Conservation (phyloP, 1,140 invertebrate species). For the Monomorium pharaonis region DNA sequence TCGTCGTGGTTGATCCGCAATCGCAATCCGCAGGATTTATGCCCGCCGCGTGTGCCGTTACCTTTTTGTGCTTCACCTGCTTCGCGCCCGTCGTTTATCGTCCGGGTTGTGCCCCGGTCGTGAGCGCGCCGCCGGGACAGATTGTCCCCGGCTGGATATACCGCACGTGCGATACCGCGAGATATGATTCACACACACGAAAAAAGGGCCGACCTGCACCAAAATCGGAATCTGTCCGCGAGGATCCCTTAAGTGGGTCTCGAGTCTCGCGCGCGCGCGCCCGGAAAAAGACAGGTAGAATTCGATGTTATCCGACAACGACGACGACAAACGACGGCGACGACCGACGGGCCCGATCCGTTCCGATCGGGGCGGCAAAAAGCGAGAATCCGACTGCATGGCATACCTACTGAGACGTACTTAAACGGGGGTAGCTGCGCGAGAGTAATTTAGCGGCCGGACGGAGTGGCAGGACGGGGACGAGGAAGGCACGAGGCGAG, state of each 20-base stretch:
- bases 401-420: conserved; percentile 65
- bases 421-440: conserved; percentile 45
- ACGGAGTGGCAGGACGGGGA: background rate
- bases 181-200: conserved; percentile 62
- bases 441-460: conserved; percentile 9
- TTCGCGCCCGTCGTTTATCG: conserved; percentile 9
- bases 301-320: conserved; percentile 69
- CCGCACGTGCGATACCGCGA: conserved; percentile 42
- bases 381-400: conserved; percentile 62
- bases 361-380: conserved; percentile 51
- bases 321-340: conserved; percentile 14
- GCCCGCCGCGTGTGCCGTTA: background rate
- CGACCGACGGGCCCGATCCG: conserved; percentile 25
- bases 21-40: conserved; percentile 48
- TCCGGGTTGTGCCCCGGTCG: background rate
- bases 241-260: conserved; percentile 66
- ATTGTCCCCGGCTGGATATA: background rate
- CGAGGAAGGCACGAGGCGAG: conserved; percentile 11
- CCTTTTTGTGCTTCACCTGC: conserved; percentile 23
- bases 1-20: background rate
- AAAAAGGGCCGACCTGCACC: conserved; percentile 57
- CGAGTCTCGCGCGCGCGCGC: conserved; percentile 19
- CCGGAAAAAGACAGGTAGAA: conserved; percentile 69
- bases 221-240: conserved; percentile 71
- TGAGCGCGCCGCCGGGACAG: background rate